These are phyloP conservation scores for Calephelis perditalis DNA, from an alignment of 2,888 invertebrate genomes.

Conservation along the genomic window DNA sequence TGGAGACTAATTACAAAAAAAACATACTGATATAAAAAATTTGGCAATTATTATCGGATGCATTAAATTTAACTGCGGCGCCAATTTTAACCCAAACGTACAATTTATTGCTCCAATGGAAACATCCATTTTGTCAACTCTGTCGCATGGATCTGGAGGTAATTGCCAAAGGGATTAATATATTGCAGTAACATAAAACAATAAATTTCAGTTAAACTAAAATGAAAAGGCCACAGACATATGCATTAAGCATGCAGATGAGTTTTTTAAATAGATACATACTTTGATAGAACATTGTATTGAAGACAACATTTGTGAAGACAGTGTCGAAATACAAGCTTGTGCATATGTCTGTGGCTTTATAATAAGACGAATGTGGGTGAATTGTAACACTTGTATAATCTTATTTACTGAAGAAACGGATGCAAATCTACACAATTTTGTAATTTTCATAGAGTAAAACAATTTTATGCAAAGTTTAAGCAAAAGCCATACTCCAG, in stretches of 20 bases:
- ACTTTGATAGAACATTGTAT: constrained; percentile 6
- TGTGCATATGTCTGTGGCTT: constrained; percentile 15
- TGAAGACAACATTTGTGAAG: constrained; percentile 8
- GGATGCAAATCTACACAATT: constrained; percentile 13
- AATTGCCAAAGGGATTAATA: constrained; percentile 25
- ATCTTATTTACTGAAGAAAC: no score
- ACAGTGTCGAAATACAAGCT: constrained; percentile 6
- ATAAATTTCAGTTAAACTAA: neutral
- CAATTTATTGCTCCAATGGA: constrained; percentile 29
- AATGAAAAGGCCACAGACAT: constrained; percentile 10
- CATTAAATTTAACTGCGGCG: constrained; percentile 28
- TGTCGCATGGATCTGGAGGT: constrained; percentile 16
- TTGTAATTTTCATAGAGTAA: constrained; percentile 12
- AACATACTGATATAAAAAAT: constrained; percentile 23
- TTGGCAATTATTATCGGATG: constrained; percentile 30
- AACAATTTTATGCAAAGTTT: neutral
- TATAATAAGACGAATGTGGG: neutral
- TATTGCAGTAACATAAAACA: neutral
- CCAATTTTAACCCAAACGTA: constrained; percentile 31
- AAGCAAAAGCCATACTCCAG: neutral
- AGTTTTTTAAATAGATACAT: neutral
- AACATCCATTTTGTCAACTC: constrained; percentile 20
- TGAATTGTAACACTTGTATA: constrained; percentile 14
- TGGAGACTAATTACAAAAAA: constrained; percentile 19
- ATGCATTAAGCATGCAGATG: neutral